Evolutionary conservation across 2,888 invertebrate species (phyloP).

Genomic region (Masnerella sp.): DNA sequence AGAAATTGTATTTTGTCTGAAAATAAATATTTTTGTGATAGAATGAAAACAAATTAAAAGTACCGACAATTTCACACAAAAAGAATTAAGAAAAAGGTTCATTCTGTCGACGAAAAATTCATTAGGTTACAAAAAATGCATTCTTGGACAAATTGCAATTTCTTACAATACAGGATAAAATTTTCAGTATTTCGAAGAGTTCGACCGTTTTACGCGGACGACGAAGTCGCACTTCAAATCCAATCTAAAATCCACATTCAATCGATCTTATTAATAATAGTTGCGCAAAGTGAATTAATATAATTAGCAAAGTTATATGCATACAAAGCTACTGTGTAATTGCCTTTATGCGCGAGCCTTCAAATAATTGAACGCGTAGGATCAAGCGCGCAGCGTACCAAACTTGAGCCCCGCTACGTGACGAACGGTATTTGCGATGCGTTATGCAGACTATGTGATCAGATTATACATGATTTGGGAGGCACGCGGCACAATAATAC

Average conservation of each 20-base stretch:
- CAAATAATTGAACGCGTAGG: slow-evolving; percentile 55
- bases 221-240: neutral
- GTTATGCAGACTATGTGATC: slow-evolving; percentile 72
- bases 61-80: no score
- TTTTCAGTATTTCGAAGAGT: no score
- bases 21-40: no score
- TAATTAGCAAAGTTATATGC: slow-evolving; percentile 47
- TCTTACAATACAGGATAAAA: no score
- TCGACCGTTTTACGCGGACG: no score
- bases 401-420: slow-evolving; percentile 72
- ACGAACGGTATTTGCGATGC: slow-evolving; percentile 72
- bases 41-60: no score
- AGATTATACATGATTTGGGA: slow-evolving; percentile 68
- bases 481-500: slow-evolving; percentile 44
- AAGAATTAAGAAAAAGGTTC: no score
- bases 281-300: slow-evolving; percentile 46
- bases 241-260: slow-evolving; percentile 29
- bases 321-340: slow-evolving; percentile 51
- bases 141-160: no score
- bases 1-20: no score
- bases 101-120: no score
- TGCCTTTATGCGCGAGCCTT: slow-evolving; percentile 50
- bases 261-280: slow-evolving; percentile 42
- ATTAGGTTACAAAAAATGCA: no score
- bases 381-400: slow-evolving; percentile 43